Evolutionary conservation across 2,888 invertebrate genomes (phyloP).

Genomic region (Drosophila flavopinicola): DNA sequence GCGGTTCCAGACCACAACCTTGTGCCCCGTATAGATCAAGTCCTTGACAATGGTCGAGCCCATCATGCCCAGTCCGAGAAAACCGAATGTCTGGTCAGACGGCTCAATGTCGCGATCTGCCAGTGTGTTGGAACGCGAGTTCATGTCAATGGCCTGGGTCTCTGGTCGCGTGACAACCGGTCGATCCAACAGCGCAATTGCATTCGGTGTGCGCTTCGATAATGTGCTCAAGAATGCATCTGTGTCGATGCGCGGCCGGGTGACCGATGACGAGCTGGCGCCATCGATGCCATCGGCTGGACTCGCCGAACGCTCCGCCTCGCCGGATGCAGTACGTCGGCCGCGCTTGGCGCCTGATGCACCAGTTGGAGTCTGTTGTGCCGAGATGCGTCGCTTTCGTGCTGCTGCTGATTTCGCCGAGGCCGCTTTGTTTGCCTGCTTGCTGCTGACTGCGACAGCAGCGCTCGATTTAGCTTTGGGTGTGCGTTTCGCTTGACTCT

Average conservation of each 20-base stretch:
- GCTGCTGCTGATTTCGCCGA: constrained; percentile 67
- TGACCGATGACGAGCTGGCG: constrained; percentile 65
- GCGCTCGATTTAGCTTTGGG: constrained; percentile 79
- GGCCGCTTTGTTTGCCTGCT: constrained; percentile 67
- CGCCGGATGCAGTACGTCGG: constrained; percentile 85
- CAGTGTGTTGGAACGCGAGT: constrained; percentile 90
- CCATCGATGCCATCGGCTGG: constrained; percentile 59
- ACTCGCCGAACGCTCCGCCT: constrained; percentile 80
- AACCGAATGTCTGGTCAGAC: constrained; percentile 95
- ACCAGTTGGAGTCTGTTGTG: constrained; percentile 59
- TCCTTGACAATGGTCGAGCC: constrained; percentile 98
- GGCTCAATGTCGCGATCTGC: constrained; percentile 94
- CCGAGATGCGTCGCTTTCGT: constrained; percentile 64
- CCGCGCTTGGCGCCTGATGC: constrained; percentile 75
- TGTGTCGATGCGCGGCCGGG: constrained; percentile 74
- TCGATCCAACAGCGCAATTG: constrained; percentile 83
- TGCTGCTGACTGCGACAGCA: constrained; percentile 63
- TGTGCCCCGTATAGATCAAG: constrained; percentile 96
- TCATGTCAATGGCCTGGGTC: constrained; percentile 90
- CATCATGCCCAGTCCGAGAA: constrained; percentile 97
- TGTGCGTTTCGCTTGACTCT: constrained; percentile 72
- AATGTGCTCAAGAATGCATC: constrained; percentile 59
- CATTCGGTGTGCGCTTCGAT: constrained; percentile 77
- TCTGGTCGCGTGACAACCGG: constrained; percentile 86
- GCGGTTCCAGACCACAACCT: constrained; percentile 97